Evolutionary conservation across 2,888 invertebrate species (phyloP).

Genomic region (Drosophila paracracens): DNA sequence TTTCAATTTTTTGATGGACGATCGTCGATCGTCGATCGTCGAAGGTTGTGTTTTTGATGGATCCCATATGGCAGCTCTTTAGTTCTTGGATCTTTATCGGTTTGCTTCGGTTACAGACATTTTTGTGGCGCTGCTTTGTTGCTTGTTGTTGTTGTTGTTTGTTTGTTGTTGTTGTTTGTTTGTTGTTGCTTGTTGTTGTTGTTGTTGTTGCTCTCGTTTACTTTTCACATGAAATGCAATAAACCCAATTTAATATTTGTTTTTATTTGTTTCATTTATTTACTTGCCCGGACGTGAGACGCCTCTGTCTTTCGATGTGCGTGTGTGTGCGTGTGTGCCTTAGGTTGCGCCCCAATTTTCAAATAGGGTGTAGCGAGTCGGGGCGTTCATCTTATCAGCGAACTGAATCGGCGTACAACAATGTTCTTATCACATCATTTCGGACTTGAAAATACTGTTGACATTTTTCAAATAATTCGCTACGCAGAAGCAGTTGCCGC

Average conservation of each 20-base stretch:
- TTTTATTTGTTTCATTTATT: conserved; percentile 76
- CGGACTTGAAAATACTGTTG: conserved; percentile 23
- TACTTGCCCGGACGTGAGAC: conserved; percentile 59
- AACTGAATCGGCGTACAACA: conserved; percentile 61
- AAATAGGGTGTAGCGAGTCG: not conserved
- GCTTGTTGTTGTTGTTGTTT: conserved; percentile 5
- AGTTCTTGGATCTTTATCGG: conserved; percentile 39
- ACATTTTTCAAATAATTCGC: not conserved
- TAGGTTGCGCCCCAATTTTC: conserved; percentile 12
- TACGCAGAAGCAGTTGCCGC: not conserved
- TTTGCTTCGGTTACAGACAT: conserved; percentile 32
- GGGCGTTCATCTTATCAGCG: conserved; percentile 53
- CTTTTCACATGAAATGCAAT: conserved; percentile 78
- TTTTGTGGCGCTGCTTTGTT: conserved; percentile 7
- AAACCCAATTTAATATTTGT: conserved; percentile 76
- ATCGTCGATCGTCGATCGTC: conserved; percentile 38
- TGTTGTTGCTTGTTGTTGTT: conserved; percentile 2
- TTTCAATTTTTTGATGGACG: conserved; percentile 28
- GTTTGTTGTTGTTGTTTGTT: conserved; percentile 10
- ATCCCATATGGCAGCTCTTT: conserved; percentile 47
- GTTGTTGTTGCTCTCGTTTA: conserved; percentile 51
- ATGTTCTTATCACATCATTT: conserved; percentile 64
- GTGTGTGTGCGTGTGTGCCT: not conserved
- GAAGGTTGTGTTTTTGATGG: conserved; percentile 10
- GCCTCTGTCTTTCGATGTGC: not conserved